Percentiles rank a stretch among this genome's conserved stretches.
phyloP scores from a whole-genome alignment of 2,888 invertebrate genomes.

The Mayetiola destructor region DNA sequence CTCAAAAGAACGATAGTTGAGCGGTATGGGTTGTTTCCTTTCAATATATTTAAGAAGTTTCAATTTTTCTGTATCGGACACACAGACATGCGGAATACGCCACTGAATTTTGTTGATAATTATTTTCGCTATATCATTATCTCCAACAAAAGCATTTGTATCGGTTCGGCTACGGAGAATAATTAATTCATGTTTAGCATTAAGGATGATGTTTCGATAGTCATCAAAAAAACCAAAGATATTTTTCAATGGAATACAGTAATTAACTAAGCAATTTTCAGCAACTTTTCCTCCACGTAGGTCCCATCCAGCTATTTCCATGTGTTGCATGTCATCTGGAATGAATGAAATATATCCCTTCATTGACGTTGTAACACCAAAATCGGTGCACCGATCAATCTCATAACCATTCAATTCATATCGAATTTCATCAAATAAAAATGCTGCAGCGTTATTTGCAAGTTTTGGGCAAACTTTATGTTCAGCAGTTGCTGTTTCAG shows the following conservation, averaged over 20 bases:
- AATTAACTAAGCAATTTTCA: conserved; percentile 22
- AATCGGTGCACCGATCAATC: conserved; percentile 25
- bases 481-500: conserved; percentile 17
- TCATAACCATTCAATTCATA: conserved; percentile 28
- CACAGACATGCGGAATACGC: conserved; percentile 19
- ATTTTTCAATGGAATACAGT: conserved; percentile 25
- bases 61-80: conserved; percentile 16
- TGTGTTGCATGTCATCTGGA: conserved; percentile 21
- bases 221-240: conserved; percentile 29
- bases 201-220: conserved; percentile 28
- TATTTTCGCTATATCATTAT: conserved; percentile 16
- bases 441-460: conserved; percentile 24
- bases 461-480: conserved; percentile 14
- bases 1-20: conserved; percentile 18
- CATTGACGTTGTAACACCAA: conserved; percentile 25
- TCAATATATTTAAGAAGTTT: conserved; percentile 16
- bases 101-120: conserved; percentile 21
- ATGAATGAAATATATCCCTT: conserved; percentile 28
- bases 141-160: conserved; percentile 21
- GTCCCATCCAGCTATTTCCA: conserved; percentile 23
- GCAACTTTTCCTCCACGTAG: conserved; percentile 17
- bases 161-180: conserved; percentile 24
- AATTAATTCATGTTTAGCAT: conserved; percentile 30
- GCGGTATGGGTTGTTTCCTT: conserved; percentile 9
- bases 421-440: conserved; percentile 27